Evolutionary conservation across 2,888 invertebrate genomes (phyloP).

Genomic region (Lasioglossum vierecki): DNA sequence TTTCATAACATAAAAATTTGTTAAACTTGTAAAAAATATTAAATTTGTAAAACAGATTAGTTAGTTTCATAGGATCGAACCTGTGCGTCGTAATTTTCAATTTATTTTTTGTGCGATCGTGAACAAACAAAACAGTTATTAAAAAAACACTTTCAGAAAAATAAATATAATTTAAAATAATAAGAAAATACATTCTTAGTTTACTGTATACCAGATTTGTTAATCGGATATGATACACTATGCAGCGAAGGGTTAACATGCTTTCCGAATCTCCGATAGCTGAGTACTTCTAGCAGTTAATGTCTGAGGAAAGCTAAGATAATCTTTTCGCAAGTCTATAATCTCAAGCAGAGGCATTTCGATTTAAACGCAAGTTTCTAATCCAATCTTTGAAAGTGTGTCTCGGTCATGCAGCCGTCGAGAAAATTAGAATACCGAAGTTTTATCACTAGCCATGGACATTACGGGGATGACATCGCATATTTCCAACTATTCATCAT

Average conservation of each 20-base stretch:
- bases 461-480: conserved; percentile 8
- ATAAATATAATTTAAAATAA: too few relatives aligned
- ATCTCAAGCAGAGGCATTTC: neutral
- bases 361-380: neutral
- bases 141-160: too few relatives aligned
- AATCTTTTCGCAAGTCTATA: neutral
- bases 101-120: too few relatives aligned
- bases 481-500: neutral
- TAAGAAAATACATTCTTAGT: too few relatives aligned
- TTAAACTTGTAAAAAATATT: too few relatives aligned
- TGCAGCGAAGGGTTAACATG: neutral
- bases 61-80: too few relatives aligned
- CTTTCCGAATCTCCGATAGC: neutral
- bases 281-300: neutral
- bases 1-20: too few relatives aligned
- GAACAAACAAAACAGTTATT: too few relatives aligned
- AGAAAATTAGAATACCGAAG: conserved; percentile 16
- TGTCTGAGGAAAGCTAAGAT: neutral
- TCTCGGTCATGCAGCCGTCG: neutral
- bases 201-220: too few relatives aligned
- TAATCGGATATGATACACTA: too few relatives aligned
- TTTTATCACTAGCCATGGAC: neutral
- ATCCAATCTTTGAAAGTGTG: neutral
- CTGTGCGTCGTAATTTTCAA: too few relatives aligned
- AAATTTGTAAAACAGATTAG: too few relatives aligned